Conservation (phyloP, 2,797 vertebrate species). For the Acanthiza pusilla region DNA sequence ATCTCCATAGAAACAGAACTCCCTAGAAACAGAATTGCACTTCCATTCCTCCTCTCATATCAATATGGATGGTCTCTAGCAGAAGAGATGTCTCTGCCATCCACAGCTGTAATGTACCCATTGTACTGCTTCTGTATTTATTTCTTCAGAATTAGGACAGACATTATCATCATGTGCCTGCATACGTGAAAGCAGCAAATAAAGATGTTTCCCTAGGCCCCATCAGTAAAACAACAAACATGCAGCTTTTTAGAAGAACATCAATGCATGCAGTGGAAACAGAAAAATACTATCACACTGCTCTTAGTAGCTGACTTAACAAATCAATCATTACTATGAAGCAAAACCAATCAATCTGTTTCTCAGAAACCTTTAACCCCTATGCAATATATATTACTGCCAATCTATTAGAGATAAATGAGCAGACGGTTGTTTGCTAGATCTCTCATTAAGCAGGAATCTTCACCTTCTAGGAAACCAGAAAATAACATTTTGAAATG, state of each 20-base stretch:
- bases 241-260: background rate
- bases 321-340: background rate
- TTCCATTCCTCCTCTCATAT: background rate
- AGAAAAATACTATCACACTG: background rate
- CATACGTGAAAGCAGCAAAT: background rate
- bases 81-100: background rate
- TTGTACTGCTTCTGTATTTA: background rate
- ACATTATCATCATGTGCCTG: background rate
- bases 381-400: background rate
- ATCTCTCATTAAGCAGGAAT: background rate
- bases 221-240: background rate
- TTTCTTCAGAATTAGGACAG: background rate
- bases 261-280: background rate
- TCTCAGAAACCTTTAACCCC: background rate
- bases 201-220: background rate
- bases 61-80: background rate
- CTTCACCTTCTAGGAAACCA: background rate
- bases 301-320: background rate
- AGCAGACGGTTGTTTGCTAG: background rate
- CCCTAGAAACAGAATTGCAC: background rate
- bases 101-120: background rate
- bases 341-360: background rate
- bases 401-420: background rate
- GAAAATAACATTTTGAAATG: background rate
- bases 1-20: background rate